Evolutionary conservation across 2,113 vertebrate genomes (phyloP).

Genomic region (Globicephala melas): DNA sequence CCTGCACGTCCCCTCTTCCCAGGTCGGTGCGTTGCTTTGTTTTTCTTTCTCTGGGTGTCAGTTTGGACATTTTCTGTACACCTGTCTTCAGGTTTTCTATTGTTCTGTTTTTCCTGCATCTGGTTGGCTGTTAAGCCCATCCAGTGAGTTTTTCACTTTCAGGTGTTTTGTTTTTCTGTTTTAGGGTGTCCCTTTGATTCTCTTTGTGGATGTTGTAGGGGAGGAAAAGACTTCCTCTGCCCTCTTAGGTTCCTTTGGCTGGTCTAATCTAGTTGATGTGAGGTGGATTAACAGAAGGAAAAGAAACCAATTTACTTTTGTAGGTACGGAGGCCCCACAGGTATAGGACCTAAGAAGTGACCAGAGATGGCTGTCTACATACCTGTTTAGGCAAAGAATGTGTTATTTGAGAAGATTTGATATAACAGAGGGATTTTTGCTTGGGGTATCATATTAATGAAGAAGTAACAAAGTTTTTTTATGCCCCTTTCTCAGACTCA

Average conservation of each 20-base stretch:
- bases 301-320: not conserved
- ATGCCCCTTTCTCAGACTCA: not conserved
- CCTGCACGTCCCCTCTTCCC: accelerated
- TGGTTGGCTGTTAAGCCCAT: not conserved
- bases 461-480: not conserved
- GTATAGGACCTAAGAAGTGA: not conserved
- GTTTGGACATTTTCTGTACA: not conserved
- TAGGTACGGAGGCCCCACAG: not conserved
- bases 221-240: too few species aligned
- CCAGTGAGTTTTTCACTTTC: not conserved
- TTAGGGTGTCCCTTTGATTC: not conserved
- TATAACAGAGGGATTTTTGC: not conserved
- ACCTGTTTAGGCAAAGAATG: not conserved
- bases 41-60: not conserved
- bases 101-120: not conserved
- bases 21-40: not conserved
- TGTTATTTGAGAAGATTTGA: not conserved
- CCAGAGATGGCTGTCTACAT: not conserved
- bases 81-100: not conserved
- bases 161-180: not conserved
- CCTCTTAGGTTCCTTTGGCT: not conserved
- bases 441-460: not conserved
- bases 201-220: not conserved
- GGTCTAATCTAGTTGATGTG: not conserved
- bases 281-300: not conserved